Percentiles rank a stretch among this genome's conserved stretches.
Evolutionary conservation across 2,113 vertebrate species (phyloP).

Genomic region (Perca fluviatilis): DNA sequence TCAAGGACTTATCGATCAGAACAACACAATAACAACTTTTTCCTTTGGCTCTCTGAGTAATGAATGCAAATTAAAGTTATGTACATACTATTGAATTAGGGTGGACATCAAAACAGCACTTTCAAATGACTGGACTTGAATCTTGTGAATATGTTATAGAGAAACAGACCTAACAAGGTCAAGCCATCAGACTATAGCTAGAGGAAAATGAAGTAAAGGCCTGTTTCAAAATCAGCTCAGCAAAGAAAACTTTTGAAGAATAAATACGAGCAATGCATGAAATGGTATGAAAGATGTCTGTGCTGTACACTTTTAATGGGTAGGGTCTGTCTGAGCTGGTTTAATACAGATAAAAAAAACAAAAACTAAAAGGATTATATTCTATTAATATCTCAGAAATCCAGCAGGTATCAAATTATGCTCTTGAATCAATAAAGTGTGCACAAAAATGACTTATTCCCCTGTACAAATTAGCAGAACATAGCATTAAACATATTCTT

Average conservation of each 20-base stretch:
- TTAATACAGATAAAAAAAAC: background rate
- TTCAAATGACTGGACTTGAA: conserved; percentile 18
- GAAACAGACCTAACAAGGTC: conserved; percentile 26
- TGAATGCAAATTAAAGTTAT: conserved; percentile 41
- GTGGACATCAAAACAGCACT: background rate
- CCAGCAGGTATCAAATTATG: background rate
- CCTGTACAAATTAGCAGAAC: background rate
- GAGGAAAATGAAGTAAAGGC: background rate
- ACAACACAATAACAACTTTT: conserved; percentile 41
- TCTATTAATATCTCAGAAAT: background rate
- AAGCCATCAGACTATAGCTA: background rate
- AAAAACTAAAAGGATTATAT: background rate
- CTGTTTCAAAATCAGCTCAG: background rate
- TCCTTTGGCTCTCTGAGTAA: conserved; percentile 16
- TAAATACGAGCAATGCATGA: background rate
- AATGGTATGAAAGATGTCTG: background rate
- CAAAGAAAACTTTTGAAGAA: background rate
- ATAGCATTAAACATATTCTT: background rate
- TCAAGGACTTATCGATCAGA: conserved; percentile 23
- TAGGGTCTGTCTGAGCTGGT: background rate
- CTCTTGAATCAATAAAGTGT: background rate
- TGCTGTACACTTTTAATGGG: background rate
- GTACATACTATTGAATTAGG: conserved; percentile 11
- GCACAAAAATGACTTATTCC: background rate
- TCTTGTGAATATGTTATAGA: conserved; percentile 25